Conservation (phyloP, 2,888 invertebrate genomes). For the Alloplasta piceator region DNA sequence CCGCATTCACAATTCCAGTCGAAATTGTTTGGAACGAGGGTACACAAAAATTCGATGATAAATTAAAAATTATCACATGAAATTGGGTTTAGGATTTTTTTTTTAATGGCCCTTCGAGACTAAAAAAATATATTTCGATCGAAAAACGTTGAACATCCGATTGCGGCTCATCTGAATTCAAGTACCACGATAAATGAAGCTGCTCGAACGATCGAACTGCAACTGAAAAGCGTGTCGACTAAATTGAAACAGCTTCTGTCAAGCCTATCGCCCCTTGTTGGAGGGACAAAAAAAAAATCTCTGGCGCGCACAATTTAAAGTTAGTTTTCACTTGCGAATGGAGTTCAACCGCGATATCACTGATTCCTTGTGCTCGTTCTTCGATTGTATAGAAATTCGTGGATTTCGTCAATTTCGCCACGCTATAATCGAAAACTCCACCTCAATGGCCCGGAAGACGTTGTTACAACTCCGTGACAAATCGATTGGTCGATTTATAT, state of each 20-base stretch:
- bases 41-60: not conserved
- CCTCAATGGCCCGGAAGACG: not conserved
- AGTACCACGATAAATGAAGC: conserved; percentile 2
- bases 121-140: no score
- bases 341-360: conserved; percentile 35
- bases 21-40: no score
- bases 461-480: conserved; percentile 21
- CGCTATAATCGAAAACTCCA: conserved; percentile 6
- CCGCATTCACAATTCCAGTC: no score
- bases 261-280: conserved; percentile 3
- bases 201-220: conserved; percentile 13
- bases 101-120: no score
- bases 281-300: conserved; percentile 13
- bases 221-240: conserved; percentile 36
- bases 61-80: not conserved
- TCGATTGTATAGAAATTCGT: not conserved
- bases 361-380: conserved; percentile 6
- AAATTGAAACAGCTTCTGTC: conserved; percentile 26
- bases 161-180: not conserved
- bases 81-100: not conserved
- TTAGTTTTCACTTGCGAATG: conserved; percentile 17
- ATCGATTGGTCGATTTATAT: conserved; percentile 47
- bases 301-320: no score
- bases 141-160: not conserved
- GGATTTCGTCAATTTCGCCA: conserved; percentile 2